These are phyloP conservation scores for Pangasianodon gigas DNA, from an alignment of 2,113 vertebrate species.

Conservation along the genomic window DNA sequence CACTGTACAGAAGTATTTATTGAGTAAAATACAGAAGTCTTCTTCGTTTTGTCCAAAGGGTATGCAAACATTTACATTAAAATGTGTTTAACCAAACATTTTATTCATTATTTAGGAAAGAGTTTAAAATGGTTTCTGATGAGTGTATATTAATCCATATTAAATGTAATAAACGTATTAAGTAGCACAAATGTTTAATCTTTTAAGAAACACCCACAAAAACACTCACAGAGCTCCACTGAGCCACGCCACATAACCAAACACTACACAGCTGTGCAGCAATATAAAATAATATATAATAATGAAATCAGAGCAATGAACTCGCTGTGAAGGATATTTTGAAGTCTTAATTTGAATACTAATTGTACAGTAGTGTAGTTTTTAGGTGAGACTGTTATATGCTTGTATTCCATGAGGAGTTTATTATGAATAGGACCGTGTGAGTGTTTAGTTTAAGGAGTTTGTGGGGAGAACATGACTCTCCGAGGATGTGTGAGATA, in stretches of 20 bases:
- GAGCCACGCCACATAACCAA: neutral
- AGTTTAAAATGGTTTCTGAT: neutral
- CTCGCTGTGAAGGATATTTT: neutral
- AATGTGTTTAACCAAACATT: neutral
- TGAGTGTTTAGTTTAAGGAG: conserved; percentile 5
- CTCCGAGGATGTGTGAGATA: conserved; percentile 24
- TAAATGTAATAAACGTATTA: neutral
- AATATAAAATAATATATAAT: neutral
- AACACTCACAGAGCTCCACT: neutral
- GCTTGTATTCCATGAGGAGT: conserved; percentile 3
- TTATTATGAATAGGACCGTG: neutral
- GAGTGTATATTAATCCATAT: neutral
- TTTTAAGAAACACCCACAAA: neutral
- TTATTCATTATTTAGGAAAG: neutral
- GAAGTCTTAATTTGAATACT: neutral
- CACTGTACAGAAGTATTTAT: neutral
- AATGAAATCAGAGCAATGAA: neutral
- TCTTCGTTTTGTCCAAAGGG: neutral
- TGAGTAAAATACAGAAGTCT: neutral
- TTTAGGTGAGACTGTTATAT: neutral
- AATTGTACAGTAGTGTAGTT: neutral
- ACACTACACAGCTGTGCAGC: neutral
- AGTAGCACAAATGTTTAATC: neutral
- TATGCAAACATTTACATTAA: too few species aligned
- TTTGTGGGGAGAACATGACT: conserved; percentile 8